These are phyloP conservation scores for Lapara coniferarum DNA, from an alignment of 2,888 invertebrate species.

Conservation along the genomic window DNA sequence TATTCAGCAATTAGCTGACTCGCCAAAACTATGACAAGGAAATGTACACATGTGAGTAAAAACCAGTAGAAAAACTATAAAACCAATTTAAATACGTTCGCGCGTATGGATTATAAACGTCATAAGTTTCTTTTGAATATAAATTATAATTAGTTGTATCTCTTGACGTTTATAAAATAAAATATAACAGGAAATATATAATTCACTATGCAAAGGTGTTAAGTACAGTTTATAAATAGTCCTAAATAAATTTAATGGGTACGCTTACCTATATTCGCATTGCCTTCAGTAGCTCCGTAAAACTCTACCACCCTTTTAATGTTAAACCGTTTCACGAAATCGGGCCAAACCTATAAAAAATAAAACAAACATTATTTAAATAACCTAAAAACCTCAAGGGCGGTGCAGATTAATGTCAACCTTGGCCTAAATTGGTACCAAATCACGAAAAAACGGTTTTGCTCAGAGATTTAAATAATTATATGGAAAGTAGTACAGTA, in stretches of 20 bases:
- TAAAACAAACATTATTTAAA: slow-evolving; percentile 34
- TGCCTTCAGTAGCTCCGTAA: slow-evolving; percentile 99
- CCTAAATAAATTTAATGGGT: neutral
- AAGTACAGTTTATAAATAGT: too few relatives aligned
- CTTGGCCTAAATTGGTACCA: neutral
- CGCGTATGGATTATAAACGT: too few relatives aligned
- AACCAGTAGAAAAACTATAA: too few relatives aligned
- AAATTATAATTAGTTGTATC: too few relatives aligned
- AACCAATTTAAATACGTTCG: too few relatives aligned
- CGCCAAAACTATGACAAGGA: too few relatives aligned
- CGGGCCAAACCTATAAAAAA: slow-evolving; percentile 92
- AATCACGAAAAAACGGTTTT: slow-evolving; percentile 19
- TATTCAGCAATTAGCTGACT: too few relatives aligned
- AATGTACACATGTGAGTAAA: too few relatives aligned
- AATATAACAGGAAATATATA: neutral
- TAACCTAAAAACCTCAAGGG: slow-evolving; percentile 12
- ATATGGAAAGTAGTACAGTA: neutral
- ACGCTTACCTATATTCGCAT: slow-evolving; percentile 93
- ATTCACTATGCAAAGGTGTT: too few relatives aligned
- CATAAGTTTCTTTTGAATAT: too few relatives aligned
- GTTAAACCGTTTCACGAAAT: slow-evolving; percentile 94
- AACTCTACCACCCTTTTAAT: slow-evolving; percentile 95
- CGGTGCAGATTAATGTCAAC: neutral
- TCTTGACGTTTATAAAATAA: too few relatives aligned
- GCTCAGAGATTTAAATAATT: slow-evolving; percentile 10